A percentile compares a stretch with the other conserved stretches of the same genome.
Evolutionary conservation across 2,888 invertebrate species (phyloP).

Genomic region (Kuschelorhynchus macadamiae): DNA sequence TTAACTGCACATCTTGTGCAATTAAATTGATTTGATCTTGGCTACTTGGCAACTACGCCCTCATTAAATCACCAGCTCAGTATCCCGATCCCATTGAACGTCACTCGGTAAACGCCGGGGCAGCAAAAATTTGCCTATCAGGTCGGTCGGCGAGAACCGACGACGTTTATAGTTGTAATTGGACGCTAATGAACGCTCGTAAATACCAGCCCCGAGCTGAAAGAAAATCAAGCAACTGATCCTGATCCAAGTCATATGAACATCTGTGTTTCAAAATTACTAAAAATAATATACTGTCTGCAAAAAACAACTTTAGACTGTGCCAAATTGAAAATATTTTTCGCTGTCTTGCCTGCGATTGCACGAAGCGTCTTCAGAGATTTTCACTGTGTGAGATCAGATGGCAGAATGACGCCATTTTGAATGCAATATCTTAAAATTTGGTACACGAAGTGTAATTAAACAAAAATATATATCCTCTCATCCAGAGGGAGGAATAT

Average conservation of each 20-base stretch:
- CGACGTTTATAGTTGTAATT: slow-evolving; percentile 49
- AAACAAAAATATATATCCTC: no score
- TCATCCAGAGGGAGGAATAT: no score
- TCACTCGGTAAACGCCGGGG: slow-evolving; percentile 35
- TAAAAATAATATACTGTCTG: no score
- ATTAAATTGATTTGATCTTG: slow-evolving; percentile 7
- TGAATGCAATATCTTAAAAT: no score
- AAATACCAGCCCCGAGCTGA: slow-evolving; percentile 33
- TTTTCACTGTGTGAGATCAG: no score
- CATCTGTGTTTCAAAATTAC: no score
- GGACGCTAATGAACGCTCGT: slow-evolving; percentile 49
- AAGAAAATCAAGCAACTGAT: slow-evolving; percentile 7
- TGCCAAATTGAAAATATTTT: no score
- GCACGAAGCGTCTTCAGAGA: no score
- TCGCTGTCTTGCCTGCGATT: no score
- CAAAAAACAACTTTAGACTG: no score
- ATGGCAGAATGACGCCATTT: no score
- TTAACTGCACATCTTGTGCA: neutral
- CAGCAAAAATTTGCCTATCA: slow-evolving; percentile 47
- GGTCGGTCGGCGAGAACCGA: slow-evolving; percentile 43
- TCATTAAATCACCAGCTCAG: slow-evolving; percentile 34
- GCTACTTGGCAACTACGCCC: slow-evolving; percentile 22
- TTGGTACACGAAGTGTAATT: no score
- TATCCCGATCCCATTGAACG: slow-evolving; percentile 40
- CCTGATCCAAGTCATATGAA: neutral